Conservation (phyloP, 1,140 invertebrate species). For the Pseudomyrmex pallidus region DNA sequence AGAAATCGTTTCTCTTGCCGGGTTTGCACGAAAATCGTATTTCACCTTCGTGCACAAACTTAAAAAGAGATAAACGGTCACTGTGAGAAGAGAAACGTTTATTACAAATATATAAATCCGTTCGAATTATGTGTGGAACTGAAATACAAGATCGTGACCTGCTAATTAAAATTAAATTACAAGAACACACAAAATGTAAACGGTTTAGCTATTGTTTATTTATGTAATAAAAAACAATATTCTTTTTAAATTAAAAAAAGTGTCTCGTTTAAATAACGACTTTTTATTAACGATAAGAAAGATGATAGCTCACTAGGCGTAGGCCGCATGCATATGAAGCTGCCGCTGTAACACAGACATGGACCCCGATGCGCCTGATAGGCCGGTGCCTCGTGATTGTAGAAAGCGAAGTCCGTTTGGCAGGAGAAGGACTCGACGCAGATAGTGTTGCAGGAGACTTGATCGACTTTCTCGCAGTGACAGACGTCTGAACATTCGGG, state of each 20-base stretch:
- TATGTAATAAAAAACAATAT: not conserved
- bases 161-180: no score
- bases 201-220: not conserved
- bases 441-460: slow-evolving; percentile 92
- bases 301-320: slow-evolving; percentile 88
- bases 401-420: slow-evolving; percentile 93
- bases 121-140: no score
- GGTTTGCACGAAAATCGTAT: not conserved
- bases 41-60: not conserved
- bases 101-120: not conserved
- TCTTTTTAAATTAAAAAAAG: not conserved
- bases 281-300: not conserved
- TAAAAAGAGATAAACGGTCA: not conserved
- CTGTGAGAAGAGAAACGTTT: not conserved
- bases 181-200: not conserved
- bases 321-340: slow-evolving; percentile 96
- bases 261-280: not conserved
- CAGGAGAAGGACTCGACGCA: slow-evolving; percentile 94
- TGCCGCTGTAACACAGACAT: slow-evolving; percentile 95
- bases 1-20: not conserved
- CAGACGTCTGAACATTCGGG: slow-evolving; percentile 93
- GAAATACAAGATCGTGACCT: no score
- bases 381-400: slow-evolving; percentile 94
- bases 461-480: slow-evolving; percentile 91
- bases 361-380: slow-evolving; percentile 95